Conservation (phyloP, 2,113 vertebrate genomes). For the Andinoacara biseriatus region DNA sequence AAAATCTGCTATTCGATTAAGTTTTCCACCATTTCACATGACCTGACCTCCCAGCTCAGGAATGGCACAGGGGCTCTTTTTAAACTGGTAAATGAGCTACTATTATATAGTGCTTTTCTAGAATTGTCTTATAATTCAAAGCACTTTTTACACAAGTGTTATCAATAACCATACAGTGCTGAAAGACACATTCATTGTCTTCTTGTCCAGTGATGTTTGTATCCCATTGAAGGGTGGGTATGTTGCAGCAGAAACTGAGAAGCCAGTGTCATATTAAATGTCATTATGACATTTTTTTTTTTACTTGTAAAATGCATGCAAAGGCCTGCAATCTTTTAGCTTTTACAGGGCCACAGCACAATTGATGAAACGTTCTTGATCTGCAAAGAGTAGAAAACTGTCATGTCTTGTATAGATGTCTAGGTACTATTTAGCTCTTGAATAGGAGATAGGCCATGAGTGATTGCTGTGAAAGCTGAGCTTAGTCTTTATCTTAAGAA, state of each 20-base stretch:
- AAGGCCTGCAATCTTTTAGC: conserved; percentile 49
- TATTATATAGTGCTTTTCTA: neutral
- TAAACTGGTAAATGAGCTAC: neutral
- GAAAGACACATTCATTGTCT: conserved; percentile 71
- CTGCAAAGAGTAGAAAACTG: conserved; percentile 55
- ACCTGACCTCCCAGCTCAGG: conserved; percentile 7
- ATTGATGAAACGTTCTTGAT: conserved; percentile 58
- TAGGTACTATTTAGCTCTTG: conserved; percentile 49
- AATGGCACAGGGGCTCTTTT: conserved; percentile 44
- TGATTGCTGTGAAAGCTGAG: conserved; percentile 77
- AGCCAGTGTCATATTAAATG: conserved; percentile 41
- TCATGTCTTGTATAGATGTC: conserved; percentile 59
- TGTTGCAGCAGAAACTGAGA: conserved; percentile 40
- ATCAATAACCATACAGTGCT: conserved; percentile 68
- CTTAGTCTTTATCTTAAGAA: conserved; percentile 62
- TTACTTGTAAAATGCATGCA: conserved; percentile 42
- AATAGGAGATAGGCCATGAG: conserved; percentile 63
- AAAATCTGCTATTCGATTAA: conserved; percentile 40
- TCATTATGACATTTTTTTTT: conserved; percentile 44
- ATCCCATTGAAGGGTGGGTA: conserved; percentile 25
- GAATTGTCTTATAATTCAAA: neutral
- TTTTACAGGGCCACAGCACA: conserved; percentile 43
- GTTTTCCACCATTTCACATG: conserved; percentile 31
- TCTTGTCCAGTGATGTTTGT: conserved; percentile 44
- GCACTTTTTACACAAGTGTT: conserved; percentile 6